Base-by-base conservation (phyloP, 2,113 vertebrate species). In the Equus przewalskii region DNA sequence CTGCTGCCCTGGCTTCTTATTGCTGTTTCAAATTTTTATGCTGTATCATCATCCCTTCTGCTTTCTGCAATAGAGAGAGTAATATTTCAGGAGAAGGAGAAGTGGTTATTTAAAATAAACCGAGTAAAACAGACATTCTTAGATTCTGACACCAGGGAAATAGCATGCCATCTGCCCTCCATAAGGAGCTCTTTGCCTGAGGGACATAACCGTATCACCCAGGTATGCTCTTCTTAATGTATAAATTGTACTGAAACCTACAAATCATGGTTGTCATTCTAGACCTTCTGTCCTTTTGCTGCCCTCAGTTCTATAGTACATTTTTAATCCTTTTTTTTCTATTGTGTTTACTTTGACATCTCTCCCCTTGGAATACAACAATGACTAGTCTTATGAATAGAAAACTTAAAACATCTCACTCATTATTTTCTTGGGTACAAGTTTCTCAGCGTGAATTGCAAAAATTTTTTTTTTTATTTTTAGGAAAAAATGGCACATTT, bases 61-160 rank as follows among this genome's bases (percentile, higher is more conserved):
- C 41, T 87, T 91, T 96, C 92, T 79, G 78, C 75, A 78, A 49
- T 24, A 15, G 12, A 11, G 26, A 33, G 78, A 65, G 14, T 28
- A 94, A 92, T 95, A 95, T 97, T 98, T 97, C 96, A 96, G 91
- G 36, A 94, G 64, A 94, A 60, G 41, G 62, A 95, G 90, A 98
- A 97, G 94, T 97, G 64, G 96, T 94, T 98, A 93, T 97, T 97
- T 98, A 94, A 97, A 97, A 97, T 58, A 96, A 97, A 96, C 60
- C 28, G 60, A 97, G 91, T 90, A 85, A 96, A 98, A 87, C 95
- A 96, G 93, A 94, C 94, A 92, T 98, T 73, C 67, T 72, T 96
- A 72, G 79, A 69, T 80, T 87, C 89, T 95, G 83, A 94, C 95
- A 94, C 81, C 26, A 69, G 83, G 92, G 80, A 97, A 97, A 97